Base-by-base conservation (phyloP, 2,113 vertebrate genomes). In the Procavia capensis region DNA sequence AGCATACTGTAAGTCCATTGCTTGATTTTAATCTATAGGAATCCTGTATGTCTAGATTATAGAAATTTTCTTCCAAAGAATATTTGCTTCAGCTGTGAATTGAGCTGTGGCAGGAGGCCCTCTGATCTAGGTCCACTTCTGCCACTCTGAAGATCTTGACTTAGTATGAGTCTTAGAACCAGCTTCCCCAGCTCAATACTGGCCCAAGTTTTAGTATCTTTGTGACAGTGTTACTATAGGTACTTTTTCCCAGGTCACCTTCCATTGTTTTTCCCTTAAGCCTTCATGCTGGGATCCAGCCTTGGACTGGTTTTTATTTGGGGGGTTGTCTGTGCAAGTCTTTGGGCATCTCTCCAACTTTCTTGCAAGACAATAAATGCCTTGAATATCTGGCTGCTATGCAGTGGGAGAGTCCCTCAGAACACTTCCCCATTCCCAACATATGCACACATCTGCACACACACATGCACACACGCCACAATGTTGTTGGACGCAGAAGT, bases 1-100 rank as follows among this genome's bases (percentile, higher is more conserved):
- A 96, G 41, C 27, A 74, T 64, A 68, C 22, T 90, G 34, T 63
- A 45, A 92, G 25, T 19, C 66, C 80, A 54, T 17, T 66, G 43
- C 59, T 90, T 95, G 70, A 95, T 93, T 95, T 97, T 87, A 93
- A 95, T 66, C 72, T 64, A 57, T 84, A 10, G 64, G 72, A 93
- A 95, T 95, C 43, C 41, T 90, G 13, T 59, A 88, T 64, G 39
- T 90, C 59, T 95, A 95, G 92, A 81, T 85, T 75, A 78, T 45
- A 87, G 59, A 41, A 47, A 10, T 6, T 68, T 57, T 90, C 70
- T 50, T 47, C 70, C 41, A 31, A 88, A 84, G 19, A 94, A n/a
- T 9, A 66, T 88, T 95, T 95, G n/a, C 59, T 90, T 90, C 34
- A 78, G 14, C n/a, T 31, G 57, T 54, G 57, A 88, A 31, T 74